Evolutionary conservation across 2,888 invertebrate genomes (phyloP), one percentile per base, ranked within the genome.

Genomic region (Tetranychus piercei): DNA sequence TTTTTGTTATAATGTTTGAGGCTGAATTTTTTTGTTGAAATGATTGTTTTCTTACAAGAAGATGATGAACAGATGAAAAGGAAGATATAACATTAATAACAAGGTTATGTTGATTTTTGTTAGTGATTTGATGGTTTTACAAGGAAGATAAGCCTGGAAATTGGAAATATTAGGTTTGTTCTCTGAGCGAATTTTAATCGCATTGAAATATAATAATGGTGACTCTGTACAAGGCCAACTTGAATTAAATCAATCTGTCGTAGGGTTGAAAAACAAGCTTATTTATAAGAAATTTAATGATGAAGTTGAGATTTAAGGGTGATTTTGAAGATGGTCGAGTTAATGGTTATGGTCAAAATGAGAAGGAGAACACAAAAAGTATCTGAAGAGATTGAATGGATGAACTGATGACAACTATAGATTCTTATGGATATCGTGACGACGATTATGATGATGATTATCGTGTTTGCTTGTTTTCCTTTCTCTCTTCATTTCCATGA

Each of bases 131-230:
- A 65, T 65, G 6, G 66, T 34, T 69, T 69, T 22, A 34, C 69
- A 69, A 20, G n/a, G 69, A 9, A 11, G 69, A 55, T 9, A 15
- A 15, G 55, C 11, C 7, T 55, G 55, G 11, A 15, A 55, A 55
- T 55, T 55, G 55, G 55, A 55, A 55, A 55, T 55, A 7, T 15
- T 4, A 34, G 34, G 15, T 55, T 55, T 55, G 55, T 5, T 69
- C 69, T 11, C n/a, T 55, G 7, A 55, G 55, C 15, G 55, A 55
- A 6, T 55, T 15, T 55, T 2, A 8, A 34, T 69, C 11, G n/a
- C 22, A 67, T n/a, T 67, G 20, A 69, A 69, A 20, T 69, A 69
- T 69, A 65, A 69, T 69, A 65, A 22, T 69, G 69, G 69, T 69
- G 34, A 69, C 8, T 69, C 69, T 69, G 22, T 22, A 69, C 34